Conservation (phyloP, 2,888 invertebrate genomes). For the Chirona hameri region DNA sequence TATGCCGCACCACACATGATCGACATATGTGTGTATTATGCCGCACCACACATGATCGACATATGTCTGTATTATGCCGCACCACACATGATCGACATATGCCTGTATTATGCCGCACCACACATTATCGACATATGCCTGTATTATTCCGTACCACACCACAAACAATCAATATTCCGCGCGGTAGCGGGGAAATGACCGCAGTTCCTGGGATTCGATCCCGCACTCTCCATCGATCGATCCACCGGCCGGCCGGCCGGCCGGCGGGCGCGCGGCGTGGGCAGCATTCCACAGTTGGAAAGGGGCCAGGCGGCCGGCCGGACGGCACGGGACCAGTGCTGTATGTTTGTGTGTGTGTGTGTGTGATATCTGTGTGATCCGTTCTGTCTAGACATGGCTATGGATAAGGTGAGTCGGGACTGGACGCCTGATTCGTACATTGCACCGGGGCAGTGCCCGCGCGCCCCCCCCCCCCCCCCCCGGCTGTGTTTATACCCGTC, state of each 20-base stretch:
- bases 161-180: too few relatives aligned
- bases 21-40: not conserved
- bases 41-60: too few relatives aligned
- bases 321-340: not conserved
- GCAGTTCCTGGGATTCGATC: not conserved
- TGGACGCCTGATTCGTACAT: too few relatives aligned
- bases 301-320: not conserved
- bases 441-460: too few relatives aligned
- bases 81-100: too few relatives aligned
- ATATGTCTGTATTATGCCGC: not conserved
- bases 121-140: too few relatives aligned
- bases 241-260: too few relatives aligned
- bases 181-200: not conserved
- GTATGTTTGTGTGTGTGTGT: not conserved
- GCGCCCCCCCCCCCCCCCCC: too few relatives aligned
- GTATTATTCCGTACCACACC: not conserved
- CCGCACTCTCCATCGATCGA: constrained; percentile 1
- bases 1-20: not conserved
- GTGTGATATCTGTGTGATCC: not conserved
- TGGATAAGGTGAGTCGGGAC: not conserved
- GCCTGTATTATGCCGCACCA: not conserved
- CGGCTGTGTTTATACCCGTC: not conserved
- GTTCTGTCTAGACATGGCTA: not conserved
- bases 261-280: not conserved
- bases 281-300: not conserved